These are phyloP conservation scores for Montipora efflorescens DNA, from an alignment of 64 coral and sea anemone species.

Conservation along the genomic window DNA sequence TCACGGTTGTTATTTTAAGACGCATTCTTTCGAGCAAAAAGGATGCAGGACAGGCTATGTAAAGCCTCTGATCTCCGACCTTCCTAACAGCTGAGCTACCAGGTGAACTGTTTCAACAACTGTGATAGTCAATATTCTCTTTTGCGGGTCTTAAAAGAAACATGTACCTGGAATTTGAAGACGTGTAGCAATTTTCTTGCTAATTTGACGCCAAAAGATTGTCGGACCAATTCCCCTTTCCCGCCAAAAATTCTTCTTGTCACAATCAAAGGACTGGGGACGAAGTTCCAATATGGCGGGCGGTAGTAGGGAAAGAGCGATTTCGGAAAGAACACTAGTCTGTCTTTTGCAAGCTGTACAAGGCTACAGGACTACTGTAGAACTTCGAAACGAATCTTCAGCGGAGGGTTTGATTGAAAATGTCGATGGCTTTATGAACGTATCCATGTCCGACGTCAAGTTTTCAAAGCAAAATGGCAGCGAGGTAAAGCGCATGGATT, in stretches of 20 bases:
- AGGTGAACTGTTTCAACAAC: no score
- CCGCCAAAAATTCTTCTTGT: background rate
- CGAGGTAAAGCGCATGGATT: slow-evolving; percentile 37
- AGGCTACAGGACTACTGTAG: slow-evolving; percentile 85
- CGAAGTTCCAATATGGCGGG: slow-evolving; percentile 78
- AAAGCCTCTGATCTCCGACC: no score
- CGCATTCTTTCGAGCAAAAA: no score
- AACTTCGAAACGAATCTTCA: slow-evolving; percentile 91
- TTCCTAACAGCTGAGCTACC: no score
- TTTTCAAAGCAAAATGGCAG: slow-evolving; percentile 77
- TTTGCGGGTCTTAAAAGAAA: no score
- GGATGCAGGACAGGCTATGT: no score
- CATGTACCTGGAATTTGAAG: no score
- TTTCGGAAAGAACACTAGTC: slow-evolving; percentile 80
- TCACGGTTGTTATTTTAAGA: no score
- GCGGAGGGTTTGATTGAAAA: slow-evolving; percentile 79
- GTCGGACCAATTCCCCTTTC: background rate
- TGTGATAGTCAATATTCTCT: no score
- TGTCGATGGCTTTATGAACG: slow-evolving; percentile 99
- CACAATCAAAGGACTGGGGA: background rate
- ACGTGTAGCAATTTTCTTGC: no score
- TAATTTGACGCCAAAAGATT: no score
- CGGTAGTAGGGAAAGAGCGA: slow-evolving; percentile 76
- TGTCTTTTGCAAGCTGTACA: slow-evolving; percentile 89
- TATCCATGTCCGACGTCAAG: slow-evolving; percentile 79